These are phyloP conservation scores for Ormyrus thymus DNA, from an alignment of 2,888 invertebrate genomes.

Conservation along the genomic window DNA sequence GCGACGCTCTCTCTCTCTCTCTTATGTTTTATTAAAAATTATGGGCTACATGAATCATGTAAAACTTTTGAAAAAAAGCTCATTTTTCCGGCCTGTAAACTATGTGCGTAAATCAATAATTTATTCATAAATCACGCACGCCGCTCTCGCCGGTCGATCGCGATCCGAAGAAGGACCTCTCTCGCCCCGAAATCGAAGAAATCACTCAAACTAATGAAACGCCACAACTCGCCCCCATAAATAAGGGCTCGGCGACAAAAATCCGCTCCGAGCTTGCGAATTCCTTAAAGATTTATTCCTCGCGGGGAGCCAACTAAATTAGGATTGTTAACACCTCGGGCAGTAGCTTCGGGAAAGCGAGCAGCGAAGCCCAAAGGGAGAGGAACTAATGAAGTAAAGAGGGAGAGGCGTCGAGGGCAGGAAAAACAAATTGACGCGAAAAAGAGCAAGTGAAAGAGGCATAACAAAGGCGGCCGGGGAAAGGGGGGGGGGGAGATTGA, in stretches of 20 bases:
- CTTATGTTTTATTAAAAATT: no score
- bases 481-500: slow-evolving; percentile 29
- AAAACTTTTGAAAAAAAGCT: no score
- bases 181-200: slow-evolving; percentile 4
- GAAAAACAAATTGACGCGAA: slow-evolving; percentile 50
- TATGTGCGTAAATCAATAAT: not conserved
- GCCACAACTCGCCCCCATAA: slow-evolving; percentile 8
- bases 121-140: not conserved
- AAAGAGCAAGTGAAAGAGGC: slow-evolving; percentile 39
- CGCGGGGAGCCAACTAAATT: slow-evolving; percentile 8
- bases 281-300: slow-evolving; percentile 1
- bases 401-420: slow-evolving; percentile 29
- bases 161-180: not conserved
- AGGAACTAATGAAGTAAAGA: slow-evolving; percentile 45
- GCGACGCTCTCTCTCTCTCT: no score
- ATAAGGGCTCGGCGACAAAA: slow-evolving; percentile 6
- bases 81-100: no score
- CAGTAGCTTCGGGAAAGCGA: not conserved
- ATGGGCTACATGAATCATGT: no score
- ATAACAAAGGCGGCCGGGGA: slow-evolving; percentile 24
- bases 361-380: not conserved
- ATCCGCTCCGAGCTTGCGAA: not conserved
- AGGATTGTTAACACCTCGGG: slow-evolving; percentile 42
- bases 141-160: not conserved
- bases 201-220: slow-evolving; percentile 18